Evolutionary conservation across 2,888 invertebrate species (phyloP), one percentile per base, ranked within the genome.

Genomic region (Drosophila demipolita): DNA sequence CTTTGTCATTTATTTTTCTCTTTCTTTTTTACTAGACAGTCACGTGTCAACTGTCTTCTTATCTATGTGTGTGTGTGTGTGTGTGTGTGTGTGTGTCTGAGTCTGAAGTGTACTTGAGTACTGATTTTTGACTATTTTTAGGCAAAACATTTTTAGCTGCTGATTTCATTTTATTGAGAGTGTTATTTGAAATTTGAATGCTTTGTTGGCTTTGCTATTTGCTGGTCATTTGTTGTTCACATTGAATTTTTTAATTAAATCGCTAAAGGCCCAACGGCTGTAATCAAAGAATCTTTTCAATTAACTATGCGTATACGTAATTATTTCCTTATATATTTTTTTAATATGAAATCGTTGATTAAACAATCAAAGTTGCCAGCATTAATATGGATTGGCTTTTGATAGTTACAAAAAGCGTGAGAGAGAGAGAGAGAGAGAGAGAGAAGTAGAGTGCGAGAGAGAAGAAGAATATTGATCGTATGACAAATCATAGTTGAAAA

Each of bases 61-160:
- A 9, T 71, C n/a, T 49, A 38, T 17, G 17, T 45, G 12, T 38
- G 3, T n/a, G 9, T n/a, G 40, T 40, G 15, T 7, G 17, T 7
- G 17, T 38, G 36, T 3, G n/a, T 40, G 12, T 20, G 6, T 7
- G 12, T 3, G 38, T 55, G 40, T 59, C 38, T 55, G 36, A 60
- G 49, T 38, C 42, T 69, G 36, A 66, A 77, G 66, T 64, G 64
- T 64, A 54, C 61, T 72, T 57, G 64, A 35, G 65, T 65, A 73
- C 65, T 63, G 76, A 73, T 75, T 75, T 63, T 83, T 67, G 70
- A 68, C 87, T 87, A 87, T 87, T 83, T 83, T 78, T 84, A 87
- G 84, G 52, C 61, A 76, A 15, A 23, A 76, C 75, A 82, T 78
- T 87, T 87, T 87, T 87, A 84, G 78, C 78, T 75, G 87, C 87